These are phyloP conservation scores for Morelia viridis DNA, from an alignment of 2,797 vertebrate genomes.

Conservation along the genomic window DNA sequence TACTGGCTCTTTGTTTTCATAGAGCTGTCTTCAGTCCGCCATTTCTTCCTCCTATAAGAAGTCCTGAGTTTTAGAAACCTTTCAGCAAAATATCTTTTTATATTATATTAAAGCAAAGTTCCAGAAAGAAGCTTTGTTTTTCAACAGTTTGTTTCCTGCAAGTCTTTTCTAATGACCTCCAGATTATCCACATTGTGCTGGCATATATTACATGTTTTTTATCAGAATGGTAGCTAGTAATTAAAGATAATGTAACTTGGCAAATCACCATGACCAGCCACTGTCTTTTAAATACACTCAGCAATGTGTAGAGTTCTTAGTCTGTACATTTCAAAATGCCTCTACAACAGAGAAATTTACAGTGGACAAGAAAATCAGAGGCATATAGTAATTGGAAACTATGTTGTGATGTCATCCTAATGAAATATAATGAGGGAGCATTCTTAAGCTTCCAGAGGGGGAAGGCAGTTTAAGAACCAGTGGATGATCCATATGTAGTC, in stretches of 20 bases:
- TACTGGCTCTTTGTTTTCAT: background rate
- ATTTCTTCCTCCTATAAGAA: background rate
- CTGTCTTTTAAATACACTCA: conserved; percentile 56
- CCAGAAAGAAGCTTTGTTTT: conserved; percentile 68
- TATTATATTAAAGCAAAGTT: background rate
- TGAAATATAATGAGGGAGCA: conserved; percentile 18
- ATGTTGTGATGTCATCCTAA: background rate
- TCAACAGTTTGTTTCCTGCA: conserved; percentile 70
- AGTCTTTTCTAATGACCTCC: conserved; percentile 70
- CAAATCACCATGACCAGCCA: conserved; percentile 62
- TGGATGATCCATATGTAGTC: background rate
- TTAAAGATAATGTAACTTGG: conserved; percentile 61
- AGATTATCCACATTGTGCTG: conserved; percentile 71
- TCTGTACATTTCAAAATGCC: background rate
- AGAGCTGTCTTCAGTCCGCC: background rate
- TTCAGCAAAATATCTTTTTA: conserved; percentile 45
- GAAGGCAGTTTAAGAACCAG: background rate
- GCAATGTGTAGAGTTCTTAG: conserved; percentile 42
- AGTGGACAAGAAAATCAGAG: conserved; percentile 8
- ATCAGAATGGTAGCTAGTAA: conserved; percentile 59
- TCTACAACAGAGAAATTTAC: conserved; percentile 40
- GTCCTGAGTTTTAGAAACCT: conserved; percentile 3
- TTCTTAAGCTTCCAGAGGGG: background rate
- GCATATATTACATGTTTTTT: conserved; percentile 65
- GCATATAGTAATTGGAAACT: conserved; percentile 1